Evolutionary conservation across 2,113 vertebrate genomes (phyloP).

Genomic region (Vanacampus margaritifer): DNA sequence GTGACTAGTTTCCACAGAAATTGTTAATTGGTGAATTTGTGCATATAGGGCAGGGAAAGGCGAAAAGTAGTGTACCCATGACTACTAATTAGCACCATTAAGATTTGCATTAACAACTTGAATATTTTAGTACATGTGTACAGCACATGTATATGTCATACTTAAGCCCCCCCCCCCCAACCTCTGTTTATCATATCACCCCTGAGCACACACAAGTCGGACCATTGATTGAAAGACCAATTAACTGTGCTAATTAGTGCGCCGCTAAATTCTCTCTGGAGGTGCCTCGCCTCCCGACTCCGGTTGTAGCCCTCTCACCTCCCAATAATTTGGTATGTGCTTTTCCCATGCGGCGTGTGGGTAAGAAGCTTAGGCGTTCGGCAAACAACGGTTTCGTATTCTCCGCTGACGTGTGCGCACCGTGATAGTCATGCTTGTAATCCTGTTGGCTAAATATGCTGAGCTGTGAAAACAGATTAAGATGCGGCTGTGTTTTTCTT

Average conservation of each 20-base stretch:
- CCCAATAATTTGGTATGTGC: conserved; percentile 47
- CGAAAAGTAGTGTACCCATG: neutral
- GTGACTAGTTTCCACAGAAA: neutral
- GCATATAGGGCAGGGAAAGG: too few species aligned
- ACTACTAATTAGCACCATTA: neutral
- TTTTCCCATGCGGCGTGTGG: conserved; percentile 39
- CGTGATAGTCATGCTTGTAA: conserved; percentile 72
- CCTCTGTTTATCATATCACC: conserved; percentile 28
- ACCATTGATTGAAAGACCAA: conserved; percentile 46
- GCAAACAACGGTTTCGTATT: conserved; percentile 68
- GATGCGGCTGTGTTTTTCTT: conserved; percentile 65
- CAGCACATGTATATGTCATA: conserved; percentile 17
- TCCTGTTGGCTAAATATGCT: conserved; percentile 71
- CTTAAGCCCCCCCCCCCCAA: conserved; percentile 25
- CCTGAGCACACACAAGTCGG: conserved; percentile 26
- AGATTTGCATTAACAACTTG: conserved; percentile 13
- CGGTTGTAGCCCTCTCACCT: conserved; percentile 39
- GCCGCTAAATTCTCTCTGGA: conserved; percentile 37
- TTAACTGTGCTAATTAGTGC: conserved; percentile 44
- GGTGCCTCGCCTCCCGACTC: conserved; percentile 13
- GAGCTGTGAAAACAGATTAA: conserved; percentile 73
- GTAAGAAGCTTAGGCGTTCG: conserved; percentile 65
- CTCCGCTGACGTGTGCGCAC: conserved; percentile 56
- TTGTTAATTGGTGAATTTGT: neutral
- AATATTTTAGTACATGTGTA: conserved; percentile 7